A percentile compares a stretch with the other conserved stretches of the same genome.
phyloP scores from a whole-genome alignment of 2,113 vertebrate species.

The Macrotis lagotis region DNA sequence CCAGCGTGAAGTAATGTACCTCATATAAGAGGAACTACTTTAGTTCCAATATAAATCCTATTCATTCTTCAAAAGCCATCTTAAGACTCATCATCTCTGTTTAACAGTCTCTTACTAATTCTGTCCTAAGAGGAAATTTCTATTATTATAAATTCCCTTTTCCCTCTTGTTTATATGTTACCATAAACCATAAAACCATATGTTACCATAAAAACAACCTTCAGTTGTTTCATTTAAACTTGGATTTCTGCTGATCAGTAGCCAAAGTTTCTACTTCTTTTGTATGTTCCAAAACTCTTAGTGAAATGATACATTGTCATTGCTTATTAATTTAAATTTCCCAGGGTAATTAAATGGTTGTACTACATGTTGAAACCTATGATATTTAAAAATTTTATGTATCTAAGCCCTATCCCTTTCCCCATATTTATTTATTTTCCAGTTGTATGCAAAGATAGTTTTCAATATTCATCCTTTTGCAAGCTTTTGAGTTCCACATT shows the following conservation, averaged over 20 bases:
- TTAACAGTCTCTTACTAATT: neutral
- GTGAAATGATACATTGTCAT: neutral
- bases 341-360: neutral
- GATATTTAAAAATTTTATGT: neutral
- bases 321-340: neutral
- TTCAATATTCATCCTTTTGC: no score
- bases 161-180: neutral
- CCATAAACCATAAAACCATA: no score
- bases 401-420: neutral
- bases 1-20: neutral
- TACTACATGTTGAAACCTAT: neutral
- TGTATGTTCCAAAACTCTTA: neutral
- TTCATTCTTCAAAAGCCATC: neutral
- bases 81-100: neutral
- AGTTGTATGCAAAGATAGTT: no score
- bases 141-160: conserved; percentile 3
- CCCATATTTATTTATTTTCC: no score
- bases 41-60: neutral
- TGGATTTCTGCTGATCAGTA: neutral
- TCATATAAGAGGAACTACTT: neutral
- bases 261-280: neutral
- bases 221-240: neutral
- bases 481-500: no score
- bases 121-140: neutral
- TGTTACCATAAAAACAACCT: neutral